These are phyloP conservation scores for Cremastinae sp. DNA, from an alignment of 2,888 invertebrate genomes.

Conservation along the genomic window DNA sequence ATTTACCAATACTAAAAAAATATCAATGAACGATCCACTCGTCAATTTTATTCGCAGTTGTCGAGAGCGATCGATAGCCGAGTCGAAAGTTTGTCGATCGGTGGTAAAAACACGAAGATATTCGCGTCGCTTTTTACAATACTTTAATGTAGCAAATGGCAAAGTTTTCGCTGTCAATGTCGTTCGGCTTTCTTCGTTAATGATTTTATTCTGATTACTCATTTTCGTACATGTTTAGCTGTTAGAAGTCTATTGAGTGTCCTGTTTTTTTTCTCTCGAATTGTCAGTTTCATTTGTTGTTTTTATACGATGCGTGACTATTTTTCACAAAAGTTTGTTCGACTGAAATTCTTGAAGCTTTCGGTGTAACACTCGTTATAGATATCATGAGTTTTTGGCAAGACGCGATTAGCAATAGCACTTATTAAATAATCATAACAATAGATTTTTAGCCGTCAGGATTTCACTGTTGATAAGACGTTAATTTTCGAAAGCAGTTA, in stretches of 20 bases:
- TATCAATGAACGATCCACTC: neutral
- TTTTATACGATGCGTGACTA: constrained; percentile 16
- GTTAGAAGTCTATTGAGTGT: constrained; percentile 9
- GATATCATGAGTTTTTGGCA: constrained; percentile 20
- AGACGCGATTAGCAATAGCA: constrained; percentile 45
- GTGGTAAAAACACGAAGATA: neutral
- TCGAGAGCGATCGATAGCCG: neutral
- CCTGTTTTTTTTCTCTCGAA: constrained; percentile 12
- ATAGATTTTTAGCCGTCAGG: constrained; percentile 1
- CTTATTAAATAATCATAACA: neutral
- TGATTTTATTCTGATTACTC: neutral
- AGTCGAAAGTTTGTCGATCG: constrained; percentile 1
- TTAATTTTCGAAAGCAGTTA: constrained; percentile 35
- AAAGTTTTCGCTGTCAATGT: constrained; percentile 19
- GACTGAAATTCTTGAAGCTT: constrained; percentile 39
- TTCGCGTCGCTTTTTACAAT: constrained; percentile 12
- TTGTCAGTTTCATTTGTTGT: constrained; percentile 4
- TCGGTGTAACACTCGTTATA: constrained; percentile 42
- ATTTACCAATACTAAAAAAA: constrained; percentile 41
- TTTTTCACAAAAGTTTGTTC: constrained; percentile 10
- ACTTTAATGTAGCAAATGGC: constrained; percentile 15
- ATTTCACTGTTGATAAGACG: neutral
- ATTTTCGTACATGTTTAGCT: neutral
- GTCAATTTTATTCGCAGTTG: neutral
- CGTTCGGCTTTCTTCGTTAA: constrained; percentile 29